Base-by-base conservation (phyloP, 2,888 invertebrate species). In the Lasioglossum zephyrum region DNA sequence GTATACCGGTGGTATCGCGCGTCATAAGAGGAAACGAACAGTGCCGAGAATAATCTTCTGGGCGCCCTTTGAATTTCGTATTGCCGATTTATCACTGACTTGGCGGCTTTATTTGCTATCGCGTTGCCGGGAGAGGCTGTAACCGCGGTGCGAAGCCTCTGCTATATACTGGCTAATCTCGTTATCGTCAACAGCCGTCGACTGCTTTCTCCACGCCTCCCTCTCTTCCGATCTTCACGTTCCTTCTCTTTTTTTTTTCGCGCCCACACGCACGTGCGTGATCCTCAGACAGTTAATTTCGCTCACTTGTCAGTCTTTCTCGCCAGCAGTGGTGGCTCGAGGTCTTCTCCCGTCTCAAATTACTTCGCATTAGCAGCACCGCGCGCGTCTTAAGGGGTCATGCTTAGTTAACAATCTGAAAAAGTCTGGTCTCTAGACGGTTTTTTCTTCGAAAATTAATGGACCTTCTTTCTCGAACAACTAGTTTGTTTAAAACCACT, bases 151-250 rank as follows among this genome's bases (percentile, higher is more conserved):
- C 72, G 90, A 92, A 92, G 89, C 91, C 92, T 87, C 89, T 92
- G 84, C 89, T 88, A 87, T 88, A 84, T 63, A 49, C 84, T 79
- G 77, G 90, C 90, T 94, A 94, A 94, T 94, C 93, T 93, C 88
- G 91, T 94, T 94, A 94, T 89, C 89, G 92, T 92, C 92, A 92
- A 92, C 92, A 90, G 91, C 91, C 91, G 91, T 90, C 90, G 90
- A 87, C 91, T 92, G 88, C 86, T 88, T 84, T 85, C 87, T 85
- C 76, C 81, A 26, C 36, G 79, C 60, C 39, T 36, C 80, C 81
- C 82, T 77, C 82, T 77, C 41, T 80, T 78, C 72, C 70, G 66
- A 72, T 79, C 73, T 70, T 72, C 53, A 41, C 79, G 22, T 66
- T 79, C 22, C 66, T 79, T 77, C 66, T 41, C 11, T 70, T 4